Evolutionary conservation across 2,888 invertebrate genomes (phyloP).

Genomic region (Amiota minor): DNA sequence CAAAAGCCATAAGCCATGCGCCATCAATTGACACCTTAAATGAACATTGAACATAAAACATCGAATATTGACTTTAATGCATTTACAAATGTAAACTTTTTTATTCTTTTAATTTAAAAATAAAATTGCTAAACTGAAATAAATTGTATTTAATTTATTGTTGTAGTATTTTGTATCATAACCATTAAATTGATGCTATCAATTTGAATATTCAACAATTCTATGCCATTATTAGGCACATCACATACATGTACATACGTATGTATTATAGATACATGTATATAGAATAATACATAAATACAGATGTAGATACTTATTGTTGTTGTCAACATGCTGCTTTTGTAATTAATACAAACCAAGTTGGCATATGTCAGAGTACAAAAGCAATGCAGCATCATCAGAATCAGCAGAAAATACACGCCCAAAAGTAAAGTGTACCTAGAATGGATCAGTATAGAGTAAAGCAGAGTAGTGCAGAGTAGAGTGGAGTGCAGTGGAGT

Average conservation of each 20-base stretch:
- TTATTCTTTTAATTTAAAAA: neutral
- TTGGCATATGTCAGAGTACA: neutral
- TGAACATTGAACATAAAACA: too few species aligned
- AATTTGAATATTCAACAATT: constrained; percentile 4
- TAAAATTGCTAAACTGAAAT: neutral
- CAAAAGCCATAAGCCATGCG: too few species aligned
- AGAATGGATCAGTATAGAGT: too few species aligned
- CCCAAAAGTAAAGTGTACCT: too few species aligned
- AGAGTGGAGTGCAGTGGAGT: constrained; percentile 25
- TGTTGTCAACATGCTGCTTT: neutral
- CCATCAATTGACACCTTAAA: constrained; percentile 6
- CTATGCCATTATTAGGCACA: constrained; percentile 24
- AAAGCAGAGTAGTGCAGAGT: too few species aligned
- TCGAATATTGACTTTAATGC: neutral
- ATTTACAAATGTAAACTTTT: neutral
- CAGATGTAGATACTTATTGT: neutral
- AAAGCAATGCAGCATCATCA: constrained; percentile 8
- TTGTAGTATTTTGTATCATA: constrained; percentile 3
- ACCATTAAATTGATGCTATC: constrained; percentile 10
- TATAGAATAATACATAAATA: neutral
- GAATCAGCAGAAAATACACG: too few species aligned
- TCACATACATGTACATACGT: too few species aligned
- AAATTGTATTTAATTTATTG: neutral
- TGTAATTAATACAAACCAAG: constrained; percentile 21
- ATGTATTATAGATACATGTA: neutral